Conservation (phyloP, 2,888 invertebrate genomes). For the Sphinx pinastri region DNA sequence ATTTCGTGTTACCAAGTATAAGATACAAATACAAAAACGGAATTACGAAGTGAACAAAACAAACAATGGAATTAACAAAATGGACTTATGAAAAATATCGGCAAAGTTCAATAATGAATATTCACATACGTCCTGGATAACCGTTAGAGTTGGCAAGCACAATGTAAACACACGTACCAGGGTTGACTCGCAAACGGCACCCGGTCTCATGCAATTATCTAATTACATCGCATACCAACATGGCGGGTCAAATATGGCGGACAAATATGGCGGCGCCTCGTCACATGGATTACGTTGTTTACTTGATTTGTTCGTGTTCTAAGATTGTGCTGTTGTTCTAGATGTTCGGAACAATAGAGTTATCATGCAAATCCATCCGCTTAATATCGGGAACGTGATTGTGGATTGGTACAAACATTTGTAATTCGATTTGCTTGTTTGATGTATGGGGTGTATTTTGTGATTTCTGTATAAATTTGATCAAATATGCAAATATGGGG, state of each 20-base stretch:
- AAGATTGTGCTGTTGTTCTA: slow-evolving; percentile 53
- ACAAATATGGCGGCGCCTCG: slow-evolving; percentile 52
- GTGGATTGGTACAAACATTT: slow-evolving; percentile 18
- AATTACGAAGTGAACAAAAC: no score
- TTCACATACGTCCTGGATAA: slow-evolving; percentile 4
- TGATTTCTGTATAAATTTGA: slow-evolving; percentile 23
- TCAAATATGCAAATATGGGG: slow-evolving; percentile 18
- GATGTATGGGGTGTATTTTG: slow-evolving; percentile 21
- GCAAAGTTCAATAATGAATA: neutral
- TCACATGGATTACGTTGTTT: slow-evolving; percentile 64
- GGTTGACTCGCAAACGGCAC: slow-evolving; percentile 47
- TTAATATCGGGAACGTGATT: slow-evolving; percentile 18
- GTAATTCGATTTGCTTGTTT: slow-evolving; percentile 20
- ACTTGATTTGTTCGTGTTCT: slow-evolving; percentile 66
- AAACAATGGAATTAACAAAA: neutral
- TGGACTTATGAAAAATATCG: neutral
- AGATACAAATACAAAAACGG: no score
- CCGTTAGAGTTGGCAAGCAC: slow-evolving; percentile 13
- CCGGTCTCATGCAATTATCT: slow-evolving; percentile 69
- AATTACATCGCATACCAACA: slow-evolving; percentile 61
- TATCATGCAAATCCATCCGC: slow-evolving; percentile 60
- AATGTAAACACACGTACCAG: slow-evolving; percentile 24
- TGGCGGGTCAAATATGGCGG: slow-evolving; percentile 57
- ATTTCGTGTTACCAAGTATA: no score
- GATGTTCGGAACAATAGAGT: slow-evolving; percentile 47